phyloP scores from a whole-genome alignment of 1,140 invertebrate species.

The Apis cerana region DNA sequence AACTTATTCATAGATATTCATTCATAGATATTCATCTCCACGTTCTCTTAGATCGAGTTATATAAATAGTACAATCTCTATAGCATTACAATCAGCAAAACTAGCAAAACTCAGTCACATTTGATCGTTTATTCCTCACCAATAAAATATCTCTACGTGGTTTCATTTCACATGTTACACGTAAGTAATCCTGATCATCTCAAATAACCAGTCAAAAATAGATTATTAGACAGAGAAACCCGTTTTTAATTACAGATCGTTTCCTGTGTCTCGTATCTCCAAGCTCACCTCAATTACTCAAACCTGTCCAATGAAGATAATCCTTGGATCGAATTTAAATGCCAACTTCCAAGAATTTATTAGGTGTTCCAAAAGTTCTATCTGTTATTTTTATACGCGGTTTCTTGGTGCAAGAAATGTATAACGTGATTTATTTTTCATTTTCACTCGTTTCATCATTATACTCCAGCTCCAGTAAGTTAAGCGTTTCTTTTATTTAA shows the following conservation, averaged over 20 bases:
- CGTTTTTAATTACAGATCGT: neutral
- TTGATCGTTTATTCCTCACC: neutral
- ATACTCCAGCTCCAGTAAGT: too few relatives aligned
- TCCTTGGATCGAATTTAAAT: neutral
- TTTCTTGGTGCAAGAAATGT: too few relatives aligned
- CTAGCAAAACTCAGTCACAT: neutral
- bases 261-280: neutral
- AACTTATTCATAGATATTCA: neutral
- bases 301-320: neutral
- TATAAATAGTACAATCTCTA: neutral
- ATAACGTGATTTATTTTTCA: too few relatives aligned
- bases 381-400: too few relatives aligned
- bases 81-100: too few relatives aligned
- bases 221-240: neutral
- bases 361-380: neutral
- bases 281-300: neutral
- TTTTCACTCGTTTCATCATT: too few relatives aligned
- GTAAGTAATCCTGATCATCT: neutral
- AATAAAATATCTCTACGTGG: neutral
- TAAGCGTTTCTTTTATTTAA: too few relatives aligned
- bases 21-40: too few relatives aligned
- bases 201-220: conserved; percentile 13
- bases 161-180: neutral
- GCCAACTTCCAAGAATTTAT: neutral
- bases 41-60: too few relatives aligned